A percentile compares a stretch with the other conserved stretches of the same genome.
phyloP scores from a whole-genome alignment of 2,888 invertebrate genomes.

The Blera fallax region DNA sequence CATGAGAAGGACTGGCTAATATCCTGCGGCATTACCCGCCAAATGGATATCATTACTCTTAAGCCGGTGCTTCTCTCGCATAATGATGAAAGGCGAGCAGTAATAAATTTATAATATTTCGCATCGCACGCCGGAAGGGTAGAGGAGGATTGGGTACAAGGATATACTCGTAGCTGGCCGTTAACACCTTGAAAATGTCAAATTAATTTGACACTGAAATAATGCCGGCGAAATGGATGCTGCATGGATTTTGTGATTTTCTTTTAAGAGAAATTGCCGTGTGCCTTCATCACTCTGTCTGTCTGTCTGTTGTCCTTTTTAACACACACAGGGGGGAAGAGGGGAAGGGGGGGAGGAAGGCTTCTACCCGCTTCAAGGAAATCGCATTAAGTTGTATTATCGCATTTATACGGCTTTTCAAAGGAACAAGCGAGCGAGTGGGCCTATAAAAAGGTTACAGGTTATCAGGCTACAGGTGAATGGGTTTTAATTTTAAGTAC shows the following conservation, averaged over 20 bases:
- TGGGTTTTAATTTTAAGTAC: slow-evolving; percentile 48
- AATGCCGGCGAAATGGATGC: slow-evolving; percentile 16
- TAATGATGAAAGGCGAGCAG: neutral
- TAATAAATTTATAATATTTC: slow-evolving; percentile 36
- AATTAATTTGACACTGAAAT: slow-evolving; percentile 28
- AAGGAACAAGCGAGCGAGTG: neutral
- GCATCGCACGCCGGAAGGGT: neutral
- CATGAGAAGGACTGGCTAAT: neutral
- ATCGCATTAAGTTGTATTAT: slow-evolving; percentile 27
- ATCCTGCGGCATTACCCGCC: slow-evolving; percentile 13
- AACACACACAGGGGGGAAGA: neutral
- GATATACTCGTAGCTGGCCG: neutral
- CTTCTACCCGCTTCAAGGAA: too few species aligned
- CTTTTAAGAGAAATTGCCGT: neutral
- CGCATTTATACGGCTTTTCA: neutral
- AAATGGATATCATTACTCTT: slow-evolving; percentile 26
- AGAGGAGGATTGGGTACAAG: neutral
- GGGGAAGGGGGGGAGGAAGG: too few species aligned
- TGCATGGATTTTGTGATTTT: slow-evolving; percentile 27
- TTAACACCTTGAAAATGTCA: slow-evolving; percentile 42
- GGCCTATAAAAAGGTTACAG: slow-evolving; percentile 30
- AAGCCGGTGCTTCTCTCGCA: neutral
- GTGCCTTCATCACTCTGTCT: neutral
- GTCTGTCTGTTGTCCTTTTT: neutral
- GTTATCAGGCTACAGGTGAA: slow-evolving; percentile 35